A percentile compares a stretch with the other conserved stretches of the same genome.
phyloP scores from a whole-genome alignment of 2,113 vertebrate genomes.

The Columba janthina region DNA sequence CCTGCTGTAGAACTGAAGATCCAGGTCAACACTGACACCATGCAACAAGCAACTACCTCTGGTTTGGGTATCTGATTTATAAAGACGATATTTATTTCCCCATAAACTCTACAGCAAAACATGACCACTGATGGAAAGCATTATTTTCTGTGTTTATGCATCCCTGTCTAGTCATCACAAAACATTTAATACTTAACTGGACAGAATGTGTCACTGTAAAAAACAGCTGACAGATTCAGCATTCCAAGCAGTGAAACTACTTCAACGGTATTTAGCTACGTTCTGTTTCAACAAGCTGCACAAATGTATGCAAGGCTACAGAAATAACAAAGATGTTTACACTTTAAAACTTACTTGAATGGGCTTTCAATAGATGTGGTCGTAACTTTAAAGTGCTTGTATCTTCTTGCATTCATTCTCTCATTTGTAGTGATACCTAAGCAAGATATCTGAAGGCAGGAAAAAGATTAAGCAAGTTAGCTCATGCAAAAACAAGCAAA shows the following conservation, averaged over 20 bases:
- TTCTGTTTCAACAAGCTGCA: neutral
- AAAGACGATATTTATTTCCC: neutral
- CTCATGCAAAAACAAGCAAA: neutral
- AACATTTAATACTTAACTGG: neutral
- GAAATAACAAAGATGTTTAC: neutral
- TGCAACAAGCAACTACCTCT: neutral
- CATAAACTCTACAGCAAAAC: neutral
- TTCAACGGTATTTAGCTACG: neutral
- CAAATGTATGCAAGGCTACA: neutral
- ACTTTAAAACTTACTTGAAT: conserved; percentile 88
- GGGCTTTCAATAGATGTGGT: conserved; percentile 99
- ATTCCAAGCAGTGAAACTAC: neutral
- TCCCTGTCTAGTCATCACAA: neutral
- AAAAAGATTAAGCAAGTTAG: conserved; percentile 12
- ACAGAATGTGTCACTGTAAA: neutral
- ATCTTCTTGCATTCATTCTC: conserved; percentile 98
- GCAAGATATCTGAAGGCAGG: conserved; percentile 87
- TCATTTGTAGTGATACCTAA: conserved; percentile 98
- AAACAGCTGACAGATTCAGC: neutral
- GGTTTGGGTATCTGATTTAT: neutral
- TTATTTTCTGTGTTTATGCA: neutral
- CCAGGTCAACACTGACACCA: neutral
- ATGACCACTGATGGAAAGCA: neutral
- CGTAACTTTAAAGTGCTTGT: conserved; percentile 99
- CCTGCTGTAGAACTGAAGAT: neutral